Conservation (phyloP, 2,113 vertebrate species). For the Alexandromys fortis region DNA sequence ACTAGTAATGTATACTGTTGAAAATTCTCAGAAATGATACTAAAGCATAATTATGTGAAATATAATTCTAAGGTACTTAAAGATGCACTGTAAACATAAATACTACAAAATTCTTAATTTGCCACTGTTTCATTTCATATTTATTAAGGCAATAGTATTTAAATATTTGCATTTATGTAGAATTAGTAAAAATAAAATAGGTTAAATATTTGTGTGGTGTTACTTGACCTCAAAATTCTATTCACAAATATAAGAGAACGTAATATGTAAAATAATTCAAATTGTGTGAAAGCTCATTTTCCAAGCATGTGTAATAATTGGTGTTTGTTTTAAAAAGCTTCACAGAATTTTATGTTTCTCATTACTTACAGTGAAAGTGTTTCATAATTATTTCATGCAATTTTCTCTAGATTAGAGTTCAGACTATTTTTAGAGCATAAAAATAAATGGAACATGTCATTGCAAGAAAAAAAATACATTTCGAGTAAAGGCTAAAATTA, state of each 20-base stretch:
- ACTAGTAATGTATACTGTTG: neutral
- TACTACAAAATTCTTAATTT: neutral
- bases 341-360: neutral
- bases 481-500: slow-evolving; percentile 50
- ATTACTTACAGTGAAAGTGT: slow-evolving; percentile 31
- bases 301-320: neutral
- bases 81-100: neutral
- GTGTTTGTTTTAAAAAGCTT: slow-evolving; percentile 49
- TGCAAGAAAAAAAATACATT: slow-evolving; percentile 43
- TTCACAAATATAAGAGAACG: neutral
- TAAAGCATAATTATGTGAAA: neutral
- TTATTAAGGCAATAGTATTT: neutral
- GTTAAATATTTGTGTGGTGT: neutral
- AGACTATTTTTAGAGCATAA: slow-evolving; percentile 45
- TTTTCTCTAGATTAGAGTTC: slow-evolving; percentile 53
- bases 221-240: neutral
- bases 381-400: slow-evolving; percentile 38
- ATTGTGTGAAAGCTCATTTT: neutral
- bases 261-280: neutral
- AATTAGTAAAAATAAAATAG: neutral
- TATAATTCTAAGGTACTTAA: neutral
- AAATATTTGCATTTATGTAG: neutral
- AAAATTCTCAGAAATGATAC: neutral
- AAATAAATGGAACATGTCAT: slow-evolving; percentile 41
- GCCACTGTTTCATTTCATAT: neutral